Evolutionary conservation across 2,888 invertebrate species (phyloP), one percentile per base, ranked within the genome.

Genomic region (Drosophila nigricruria): DNA sequence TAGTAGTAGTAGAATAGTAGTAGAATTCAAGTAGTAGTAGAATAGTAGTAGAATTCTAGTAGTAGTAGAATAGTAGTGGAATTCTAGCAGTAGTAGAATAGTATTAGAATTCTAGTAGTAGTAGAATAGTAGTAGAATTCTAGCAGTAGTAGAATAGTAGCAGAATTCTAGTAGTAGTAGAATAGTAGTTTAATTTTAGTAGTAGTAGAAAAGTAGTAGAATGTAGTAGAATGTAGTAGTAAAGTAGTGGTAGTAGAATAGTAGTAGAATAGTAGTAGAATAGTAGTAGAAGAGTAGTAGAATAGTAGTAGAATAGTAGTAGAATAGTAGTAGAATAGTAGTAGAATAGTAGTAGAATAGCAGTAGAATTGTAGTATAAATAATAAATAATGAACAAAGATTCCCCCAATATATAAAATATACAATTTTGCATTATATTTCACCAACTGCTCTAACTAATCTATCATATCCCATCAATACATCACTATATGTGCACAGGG

Each of bases 401-500:
- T 27, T 27, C 27, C 6, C 27, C 6, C 6, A 27, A 40, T 8
- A 30, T 30, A 8, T 38, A 6, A 18, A 4, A 40, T 18, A 18
- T 5, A 5, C 0, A 12, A 42, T 12, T 20, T 20, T 2, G 2
- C 23, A 23, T 23, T 43, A 10, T 12, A 1, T 23, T 14, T n/a
- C 0, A 25, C 10, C n/a, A n/a, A 27, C 16, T n/a, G n/a, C 8
- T 30, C 20, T 8, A 27, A 3, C 14, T 0, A 18, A 42, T 30
- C 14, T 5, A n/a, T 5, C 10, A 40, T 23, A 32, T 16, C 56
- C 25, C 18, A 16, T 3, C 32, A 25, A 2, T 2, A 1, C 23
- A 36, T 1, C 1, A 5, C 30, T 5, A 0, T 16, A 6, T 56
- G 43, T 59, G 45, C 25, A 49, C 30, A 45, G 74, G 65, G 61